A percentile compares a stretch with the other conserved stretches of the same genome.
Conservation (phyloP, 2,888 invertebrate species). For the Elegia similella region DNA sequence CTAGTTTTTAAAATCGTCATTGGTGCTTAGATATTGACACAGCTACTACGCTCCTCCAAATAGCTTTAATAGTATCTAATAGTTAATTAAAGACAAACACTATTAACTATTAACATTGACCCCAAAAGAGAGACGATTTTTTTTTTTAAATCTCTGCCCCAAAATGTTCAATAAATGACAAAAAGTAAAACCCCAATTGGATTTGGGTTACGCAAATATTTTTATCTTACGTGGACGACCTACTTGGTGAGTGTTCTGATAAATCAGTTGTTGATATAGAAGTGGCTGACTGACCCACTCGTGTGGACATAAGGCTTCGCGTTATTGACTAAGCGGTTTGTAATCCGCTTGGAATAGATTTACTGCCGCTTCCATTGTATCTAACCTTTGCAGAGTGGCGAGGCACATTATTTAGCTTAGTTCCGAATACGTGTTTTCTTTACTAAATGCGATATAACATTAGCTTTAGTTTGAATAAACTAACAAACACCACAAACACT, state of each 20-base stretch:
- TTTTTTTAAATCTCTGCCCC: neutral
- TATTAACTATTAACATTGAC: too few species aligned
- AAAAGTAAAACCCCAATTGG: neutral
- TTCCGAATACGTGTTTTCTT: neutral
- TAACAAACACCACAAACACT: too few species aligned
- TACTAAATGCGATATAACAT: neutral
- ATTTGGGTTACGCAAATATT: slow-evolving; percentile 1
- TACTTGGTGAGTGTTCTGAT: slow-evolving; percentile 11
- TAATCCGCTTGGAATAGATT: slow-evolving; percentile 59
- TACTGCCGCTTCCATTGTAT: slow-evolving; percentile 23
- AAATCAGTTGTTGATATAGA: slow-evolving; percentile 30
- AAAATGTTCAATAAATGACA: neutral
- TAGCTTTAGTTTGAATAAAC: too few species aligned
- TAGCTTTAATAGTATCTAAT: too few species aligned
- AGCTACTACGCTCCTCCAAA: too few species aligned
- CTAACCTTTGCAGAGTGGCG: neutral
- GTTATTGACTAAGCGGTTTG: slow-evolving; percentile 37
- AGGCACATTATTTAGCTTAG: neutral
- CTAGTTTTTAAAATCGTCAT: too few species aligned
- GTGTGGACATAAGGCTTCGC: slow-evolving; percentile 43
- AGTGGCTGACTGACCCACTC: slow-evolving; percentile 50
- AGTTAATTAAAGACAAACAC: too few species aligned
- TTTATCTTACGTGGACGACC: slow-evolving; percentile 9
- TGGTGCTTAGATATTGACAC: too few species aligned
- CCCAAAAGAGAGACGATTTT: too few species aligned